A percentile compares a stretch with the other conserved stretches of the same genome.
Conservation (phyloP, 1,140 invertebrate genomes). For the Musca vetustissima region DNA sequence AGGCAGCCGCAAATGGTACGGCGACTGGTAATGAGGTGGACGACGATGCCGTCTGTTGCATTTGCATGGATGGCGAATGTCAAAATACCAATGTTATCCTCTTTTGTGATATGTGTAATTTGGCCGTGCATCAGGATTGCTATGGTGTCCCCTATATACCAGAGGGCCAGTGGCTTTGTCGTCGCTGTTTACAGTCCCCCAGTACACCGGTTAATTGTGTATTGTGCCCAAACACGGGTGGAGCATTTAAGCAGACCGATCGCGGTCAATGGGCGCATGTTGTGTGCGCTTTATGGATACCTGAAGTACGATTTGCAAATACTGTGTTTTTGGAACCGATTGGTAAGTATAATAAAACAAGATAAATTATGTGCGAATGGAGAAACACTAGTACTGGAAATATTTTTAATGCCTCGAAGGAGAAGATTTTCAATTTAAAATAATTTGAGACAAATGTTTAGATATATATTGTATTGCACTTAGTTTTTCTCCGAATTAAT, state of each 20-base stretch:
- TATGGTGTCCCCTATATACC: slow-evolving; percentile 98
- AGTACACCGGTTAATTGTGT: slow-evolving; percentile 95
- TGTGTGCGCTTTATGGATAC: slow-evolving; percentile 98
- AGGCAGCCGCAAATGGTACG: slow-evolving; percentile 57
- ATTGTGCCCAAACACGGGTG: slow-evolving; percentile 96
- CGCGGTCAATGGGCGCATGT: slow-evolving; percentile 97
- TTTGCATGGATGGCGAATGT: slow-evolving; percentile 93
- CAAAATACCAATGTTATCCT: slow-evolving; percentile 64
- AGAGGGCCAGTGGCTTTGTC: slow-evolving; percentile 97
- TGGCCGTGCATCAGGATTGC: slow-evolving; percentile 98
- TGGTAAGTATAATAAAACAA: slow-evolving; percentile 45
- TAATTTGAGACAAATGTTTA: too few relatives aligned
- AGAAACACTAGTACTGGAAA: too few relatives aligned
- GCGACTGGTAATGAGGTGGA: slow-evolving; percentile 81
- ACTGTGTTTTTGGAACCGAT: slow-evolving; percentile 97
- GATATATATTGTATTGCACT: too few relatives aligned
- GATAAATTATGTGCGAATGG: too few relatives aligned
- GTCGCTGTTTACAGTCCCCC: slow-evolving; percentile 92
- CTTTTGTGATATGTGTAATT: slow-evolving; percentile 99
- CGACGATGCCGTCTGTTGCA: slow-evolving; percentile 97
- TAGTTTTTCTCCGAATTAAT: too few relatives aligned
- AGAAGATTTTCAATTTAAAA: too few relatives aligned
- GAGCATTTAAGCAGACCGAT: slow-evolving; percentile 98
- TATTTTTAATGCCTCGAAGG: too few relatives aligned
- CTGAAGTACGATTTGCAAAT: slow-evolving; percentile 97